These are phyloP conservation scores for Chironomus striatipennis DNA, from an alignment of 1,140 invertebrate species.

Conservation along the genomic window DNA sequence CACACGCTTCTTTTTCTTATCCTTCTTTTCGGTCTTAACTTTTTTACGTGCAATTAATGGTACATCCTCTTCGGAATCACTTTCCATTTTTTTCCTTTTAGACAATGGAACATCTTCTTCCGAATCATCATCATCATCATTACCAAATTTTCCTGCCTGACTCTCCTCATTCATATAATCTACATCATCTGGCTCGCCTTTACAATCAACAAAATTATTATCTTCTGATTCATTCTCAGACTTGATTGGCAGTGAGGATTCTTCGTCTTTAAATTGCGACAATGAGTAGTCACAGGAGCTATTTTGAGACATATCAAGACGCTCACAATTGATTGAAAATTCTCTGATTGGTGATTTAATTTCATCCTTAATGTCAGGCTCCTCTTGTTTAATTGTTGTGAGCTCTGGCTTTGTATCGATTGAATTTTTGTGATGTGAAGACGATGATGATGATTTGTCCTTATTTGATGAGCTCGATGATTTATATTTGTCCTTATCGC, in stretches of 20 bases:
- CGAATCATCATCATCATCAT: slow-evolving; percentile 40
- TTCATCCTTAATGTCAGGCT: slow-evolving; percentile 33
- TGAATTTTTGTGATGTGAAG: slow-evolving; percentile 28
- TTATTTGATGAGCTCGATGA: slow-evolving; percentile 39
- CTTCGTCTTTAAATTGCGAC: slow-evolving; percentile 50
- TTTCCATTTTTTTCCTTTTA: slow-evolving; percentile 34
- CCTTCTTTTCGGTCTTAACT: slow-evolving; percentile 56
- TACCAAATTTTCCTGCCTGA: no score
- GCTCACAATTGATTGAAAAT: slow-evolving; percentile 31
- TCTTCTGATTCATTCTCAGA: slow-evolving; percentile 32
- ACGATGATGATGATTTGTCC: slow-evolving; percentile 39
- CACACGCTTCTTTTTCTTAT: slow-evolving; percentile 50
- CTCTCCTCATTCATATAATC: slow-evolving; percentile 26
- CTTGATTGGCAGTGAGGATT: slow-evolving; percentile 35
- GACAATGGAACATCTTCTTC: slow-evolving; percentile 68
- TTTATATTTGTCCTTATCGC: slow-evolving; percentile 43
- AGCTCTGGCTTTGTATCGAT: slow-evolving; percentile 31
- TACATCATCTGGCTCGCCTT: slow-evolving; percentile 22
- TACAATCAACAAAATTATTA: slow-evolving; percentile 32
- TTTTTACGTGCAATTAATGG: slow-evolving; percentile 62
- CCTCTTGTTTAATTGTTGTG: slow-evolving; percentile 34
- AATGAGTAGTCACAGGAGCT: slow-evolving; percentile 58
- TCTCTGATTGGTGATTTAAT: slow-evolving; percentile 27
- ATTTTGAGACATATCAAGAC: slow-evolving; percentile 43
- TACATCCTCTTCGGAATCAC: slow-evolving; percentile 55